A percentile compares a stretch with the other conserved stretches of the same genome.
phyloP scores from a whole-genome alignment of 1,140 invertebrate species.

The Parasteatoda tepidariorum region DNA sequence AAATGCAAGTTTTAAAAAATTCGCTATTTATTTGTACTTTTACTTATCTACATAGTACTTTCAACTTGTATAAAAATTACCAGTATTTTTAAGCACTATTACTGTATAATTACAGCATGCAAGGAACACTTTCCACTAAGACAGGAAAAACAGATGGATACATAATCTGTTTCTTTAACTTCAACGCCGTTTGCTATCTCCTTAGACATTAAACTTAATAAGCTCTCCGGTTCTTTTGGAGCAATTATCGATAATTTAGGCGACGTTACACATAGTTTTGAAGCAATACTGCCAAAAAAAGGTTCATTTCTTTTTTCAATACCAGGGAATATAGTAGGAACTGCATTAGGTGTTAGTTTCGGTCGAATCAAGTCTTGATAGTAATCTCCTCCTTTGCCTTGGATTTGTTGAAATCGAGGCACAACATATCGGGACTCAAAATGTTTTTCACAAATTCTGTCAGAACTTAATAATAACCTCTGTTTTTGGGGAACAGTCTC shows the following conservation, averaged over 20 bases:
- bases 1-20: no score
- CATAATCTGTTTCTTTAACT: background rate
- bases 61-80: no score
- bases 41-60: no score
- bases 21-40: no score
- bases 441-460: slow-evolving; percentile 38
- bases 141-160: slow-evolving; percentile 7
- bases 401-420: slow-evolving; percentile 14
- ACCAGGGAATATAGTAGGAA: slow-evolving; percentile 20
- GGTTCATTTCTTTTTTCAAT: slow-evolving; percentile 12
- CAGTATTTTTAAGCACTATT: background rate
- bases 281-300: no score
- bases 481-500: slow-evolving; percentile 5
- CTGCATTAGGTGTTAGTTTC: slow-evolving; percentile 9
- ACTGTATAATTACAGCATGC: background rate
- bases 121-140: background rate
- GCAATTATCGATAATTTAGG: no score
- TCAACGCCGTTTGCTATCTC: background rate
- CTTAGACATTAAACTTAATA: no score
- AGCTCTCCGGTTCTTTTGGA: no score
- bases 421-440: slow-evolving; percentile 15
- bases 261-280: background rate
- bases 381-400: background rate
- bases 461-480: background rate
- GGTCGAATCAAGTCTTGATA: background rate